Percentiles rank a stretch among this genome's conserved stretches.
These are phyloP conservation scores for Chymomyza amoena DNA, from an alignment of 2,888 invertebrate genomes.

Conservation along the genomic window DNA sequence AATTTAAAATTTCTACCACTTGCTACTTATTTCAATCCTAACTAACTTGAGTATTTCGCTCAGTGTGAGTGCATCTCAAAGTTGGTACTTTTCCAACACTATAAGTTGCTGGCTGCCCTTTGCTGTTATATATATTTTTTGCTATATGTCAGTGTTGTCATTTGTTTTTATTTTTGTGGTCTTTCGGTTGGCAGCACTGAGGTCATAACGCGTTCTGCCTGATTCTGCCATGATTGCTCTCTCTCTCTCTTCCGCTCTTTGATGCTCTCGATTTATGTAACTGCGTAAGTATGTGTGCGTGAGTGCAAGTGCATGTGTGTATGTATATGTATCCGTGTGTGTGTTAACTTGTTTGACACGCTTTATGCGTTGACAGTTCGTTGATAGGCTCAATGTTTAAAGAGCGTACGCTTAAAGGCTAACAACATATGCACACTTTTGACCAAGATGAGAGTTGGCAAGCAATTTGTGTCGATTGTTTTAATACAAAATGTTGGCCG, in stretches of 20 bases:
- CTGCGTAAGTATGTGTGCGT: neutral
- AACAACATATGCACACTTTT: constrained; percentile 1
- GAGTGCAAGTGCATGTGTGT: constrained; percentile 2
- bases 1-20: too few species aligned
- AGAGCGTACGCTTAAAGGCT: constrained; percentile 28
- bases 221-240: too few species aligned
- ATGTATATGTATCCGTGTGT: neutral
- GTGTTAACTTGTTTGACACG: neutral
- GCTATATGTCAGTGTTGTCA: neutral
- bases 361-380: constrained; percentile 23
- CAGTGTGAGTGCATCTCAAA: neutral
- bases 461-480: neutral
- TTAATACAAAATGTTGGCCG: constrained; percentile 11
- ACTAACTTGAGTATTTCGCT: too few species aligned
- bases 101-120: neutral
- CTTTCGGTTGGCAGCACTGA: constrained; percentile 3
- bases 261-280: neutral
- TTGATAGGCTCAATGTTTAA: constrained; percentile 32
- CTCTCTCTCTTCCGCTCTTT: neutral
- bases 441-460: neutral
- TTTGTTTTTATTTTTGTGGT: constrained; percentile 17
- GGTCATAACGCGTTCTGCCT: neutral
- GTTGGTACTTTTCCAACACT: neutral
- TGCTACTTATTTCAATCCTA: too few species aligned
- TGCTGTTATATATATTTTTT: neutral